Evolutionary conservation across 2,113 vertebrate genomes (phyloP).

Genomic region (Lampris megalopsis): DNA sequence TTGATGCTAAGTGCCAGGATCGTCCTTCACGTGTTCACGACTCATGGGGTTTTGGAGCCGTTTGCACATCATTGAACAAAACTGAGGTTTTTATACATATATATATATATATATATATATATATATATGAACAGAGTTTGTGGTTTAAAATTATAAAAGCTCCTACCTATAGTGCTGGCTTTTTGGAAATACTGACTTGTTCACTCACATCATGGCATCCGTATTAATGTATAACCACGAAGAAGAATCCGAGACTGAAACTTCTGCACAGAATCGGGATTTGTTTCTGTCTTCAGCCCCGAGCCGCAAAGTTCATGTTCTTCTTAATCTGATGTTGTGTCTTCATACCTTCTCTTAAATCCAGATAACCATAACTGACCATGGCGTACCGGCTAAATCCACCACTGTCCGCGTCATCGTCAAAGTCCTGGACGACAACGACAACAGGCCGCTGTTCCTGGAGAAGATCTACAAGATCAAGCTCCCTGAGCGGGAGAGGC

Average conservation of each 20-base stretch:
- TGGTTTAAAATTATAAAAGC: too few relatives aligned
- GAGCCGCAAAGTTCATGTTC: background rate
- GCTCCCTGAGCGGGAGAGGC: conserved; percentile 91
- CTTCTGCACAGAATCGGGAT: background rate
- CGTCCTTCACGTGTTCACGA: conserved; percentile 10
- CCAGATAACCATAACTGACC: conserved; percentile 93
- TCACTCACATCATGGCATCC: too few relatives aligned
- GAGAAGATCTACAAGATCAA: conserved; percentile 97
- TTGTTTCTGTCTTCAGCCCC: background rate
- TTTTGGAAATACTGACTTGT: too few relatives aligned
- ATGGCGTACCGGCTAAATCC: conserved; percentile 87
- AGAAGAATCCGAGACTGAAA: conserved; percentile 3
- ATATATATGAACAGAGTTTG: too few relatives aligned
- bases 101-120: too few relatives aligned
- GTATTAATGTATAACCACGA: too few relatives aligned
- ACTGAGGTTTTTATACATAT: background rate
- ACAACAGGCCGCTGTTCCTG: conserved; percentile 93
- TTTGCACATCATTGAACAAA: background rate
- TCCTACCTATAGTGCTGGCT: too few relatives aligned
- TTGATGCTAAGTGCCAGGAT: conserved; percentile 21
- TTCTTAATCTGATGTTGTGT: conserved; percentile 9
- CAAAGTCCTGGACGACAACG: conserved; percentile 95
- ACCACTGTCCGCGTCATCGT: conserved; percentile 91
- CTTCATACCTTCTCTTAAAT: background rate
- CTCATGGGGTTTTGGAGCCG: conserved; percentile 12